Base-by-base conservation (phyloP, 2,888 invertebrate species). In the Adelphocoris suturalis region DNA sequence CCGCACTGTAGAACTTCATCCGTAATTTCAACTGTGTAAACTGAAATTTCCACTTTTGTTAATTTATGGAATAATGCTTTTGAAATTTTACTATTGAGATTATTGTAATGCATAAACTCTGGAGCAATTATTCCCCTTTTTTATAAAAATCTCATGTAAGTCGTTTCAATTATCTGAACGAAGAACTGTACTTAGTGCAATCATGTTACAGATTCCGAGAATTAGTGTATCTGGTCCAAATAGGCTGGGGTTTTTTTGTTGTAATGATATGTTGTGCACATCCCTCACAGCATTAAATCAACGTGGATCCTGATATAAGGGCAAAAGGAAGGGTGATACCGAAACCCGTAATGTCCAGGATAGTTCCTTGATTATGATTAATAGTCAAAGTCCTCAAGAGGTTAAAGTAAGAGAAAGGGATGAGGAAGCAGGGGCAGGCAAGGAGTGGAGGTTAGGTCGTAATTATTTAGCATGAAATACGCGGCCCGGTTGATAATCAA, bases 391-490 rank as follows among this genome's bases (percentile, higher is more conserved):
- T 86, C 86, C 75, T 86, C 75, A 86, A 86, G 75, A 46, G 86
- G 86, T 82, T 82, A 52, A 52, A 52, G 23, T 52, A 82, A 82
- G 82, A 82, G 82, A 82, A 82, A 28, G 80, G 80, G 80, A 80
- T 80, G 80, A 80, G 80, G 80, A 80, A 80, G 80, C 80, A 82
- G 27, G 19, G 52, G 23, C 5, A 52, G 23, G 82, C 11, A 48
- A 14, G 23, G 23, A 16, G n/a, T 7, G 86, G 16, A 57, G 55
- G 81, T 85, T 90, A 75, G 88, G 85, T 80, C 92, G 89, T 90
- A 90, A 90, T 90, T 90, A 90, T 90, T 90, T 89, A 90, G 89
- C 86, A 90, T 90, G 90, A 90, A 90, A 90, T 90, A 90, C 90
- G 90, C 89, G 46, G 89, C 84, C 68, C 84, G 61, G 80, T 86